Evolutionary conservation across 2,113 vertebrate genomes (phyloP).

Genomic region (Australoheros scitulus): DNA sequence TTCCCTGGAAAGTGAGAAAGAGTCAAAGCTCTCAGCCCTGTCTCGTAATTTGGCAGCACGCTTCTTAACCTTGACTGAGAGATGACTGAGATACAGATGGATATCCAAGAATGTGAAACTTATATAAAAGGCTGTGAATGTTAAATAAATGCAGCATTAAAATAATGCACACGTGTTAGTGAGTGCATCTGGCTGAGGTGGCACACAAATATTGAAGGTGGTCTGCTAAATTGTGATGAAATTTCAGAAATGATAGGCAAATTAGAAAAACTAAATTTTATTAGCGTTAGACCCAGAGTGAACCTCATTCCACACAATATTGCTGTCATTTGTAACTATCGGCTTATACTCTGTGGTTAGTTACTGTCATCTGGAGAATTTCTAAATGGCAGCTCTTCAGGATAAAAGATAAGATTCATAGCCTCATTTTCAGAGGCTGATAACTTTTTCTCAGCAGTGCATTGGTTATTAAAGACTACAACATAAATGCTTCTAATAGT

Average conservation of each 20-base stretch:
- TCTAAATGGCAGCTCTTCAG: constrained; percentile 30
- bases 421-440: constrained; percentile 21
- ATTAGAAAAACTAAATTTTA: constrained; percentile 52
- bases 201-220: constrained; percentile 35
- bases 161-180: constrained; percentile 16
- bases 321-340: constrained; percentile 48
- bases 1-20: constrained; percentile 40
- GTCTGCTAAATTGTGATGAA: constrained; percentile 50
- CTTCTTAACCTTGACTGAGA: constrained; percentile 42
- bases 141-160: not conserved
- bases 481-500: constrained; percentile 24
- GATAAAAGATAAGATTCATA: constrained; percentile 23
- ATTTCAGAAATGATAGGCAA: constrained; percentile 50
- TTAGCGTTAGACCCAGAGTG: constrained; percentile 14
- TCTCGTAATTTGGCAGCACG: constrained; percentile 75
- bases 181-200: constrained; percentile 16
- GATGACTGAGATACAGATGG: constrained; percentile 23
- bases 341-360: constrained; percentile 18
- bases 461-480: constrained; percentile 8
- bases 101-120: constrained; percentile 31
- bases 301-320: constrained; percentile 45
- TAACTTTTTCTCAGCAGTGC: not conserved
- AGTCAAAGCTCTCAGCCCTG: constrained; percentile 76
- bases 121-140: not conserved
- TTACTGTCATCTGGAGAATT: constrained; percentile 19